Percentiles rank a stretch among this genome's conserved stretches.
These are phyloP conservation scores for Ashinkailepas kermadecensis DNA, from an alignment of 2,888 invertebrate species.

Conservation along the genomic window DNA sequence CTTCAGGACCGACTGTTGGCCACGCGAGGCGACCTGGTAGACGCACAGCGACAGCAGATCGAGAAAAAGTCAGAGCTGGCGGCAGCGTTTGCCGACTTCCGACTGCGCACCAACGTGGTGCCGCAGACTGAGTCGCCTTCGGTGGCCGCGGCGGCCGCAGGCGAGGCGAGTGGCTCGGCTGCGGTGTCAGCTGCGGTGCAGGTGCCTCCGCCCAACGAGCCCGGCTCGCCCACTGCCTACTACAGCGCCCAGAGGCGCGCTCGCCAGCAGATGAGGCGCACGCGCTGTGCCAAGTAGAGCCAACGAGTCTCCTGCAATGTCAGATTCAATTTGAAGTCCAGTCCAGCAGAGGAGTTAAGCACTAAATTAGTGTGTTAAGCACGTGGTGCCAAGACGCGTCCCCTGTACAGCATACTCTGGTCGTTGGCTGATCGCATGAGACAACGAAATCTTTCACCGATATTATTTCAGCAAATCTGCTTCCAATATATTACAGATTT, in stretches of 20 bases:
- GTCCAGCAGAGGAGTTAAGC: too few relatives aligned
- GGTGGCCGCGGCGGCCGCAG: background rate
- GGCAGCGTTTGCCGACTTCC: background rate
- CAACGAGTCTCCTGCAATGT: too few relatives aligned
- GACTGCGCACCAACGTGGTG: background rate
- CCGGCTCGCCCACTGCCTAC: background rate
- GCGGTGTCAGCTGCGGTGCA: background rate
- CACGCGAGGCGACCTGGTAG: background rate
- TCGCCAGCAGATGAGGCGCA: background rate
- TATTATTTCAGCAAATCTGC: too few relatives aligned
- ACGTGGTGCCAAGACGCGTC: too few relatives aligned
- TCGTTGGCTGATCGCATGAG: too few relatives aligned
- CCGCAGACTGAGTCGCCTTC: background rate
- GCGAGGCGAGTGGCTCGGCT: background rate
- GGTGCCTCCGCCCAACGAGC: background rate
- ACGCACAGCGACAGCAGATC: constrained; percentile 6
- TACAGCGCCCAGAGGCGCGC: constrained; percentile 1
- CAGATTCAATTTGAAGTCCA: too few relatives aligned
- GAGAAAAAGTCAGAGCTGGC: background rate
- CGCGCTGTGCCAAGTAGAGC: background rate
- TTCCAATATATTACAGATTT: too few relatives aligned
- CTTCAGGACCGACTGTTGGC: background rate
- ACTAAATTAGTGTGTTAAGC: too few relatives aligned
- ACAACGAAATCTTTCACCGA: too few relatives aligned
- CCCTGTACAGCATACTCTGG: too few relatives aligned